Base-by-base conservation (phyloP, 2,797 vertebrate genomes). In the Sternarchorhynchus goeldii region DNA sequence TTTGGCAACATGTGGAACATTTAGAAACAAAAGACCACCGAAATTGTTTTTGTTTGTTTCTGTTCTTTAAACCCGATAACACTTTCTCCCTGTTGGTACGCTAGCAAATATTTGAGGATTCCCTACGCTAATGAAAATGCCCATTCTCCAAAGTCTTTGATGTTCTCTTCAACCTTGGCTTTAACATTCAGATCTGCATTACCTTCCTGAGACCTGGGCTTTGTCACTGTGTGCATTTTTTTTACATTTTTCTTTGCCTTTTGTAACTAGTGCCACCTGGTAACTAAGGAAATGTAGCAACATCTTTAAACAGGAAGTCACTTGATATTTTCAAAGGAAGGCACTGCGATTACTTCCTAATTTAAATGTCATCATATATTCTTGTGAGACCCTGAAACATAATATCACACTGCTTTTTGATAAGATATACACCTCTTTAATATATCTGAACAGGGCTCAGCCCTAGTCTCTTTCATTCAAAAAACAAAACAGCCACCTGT, bases 71-170 rank as follows among this genome's bases (percentile, higher is more conserved):
- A 68, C 21, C 21, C 31, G 50, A 70, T 3, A 57, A 12, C 21
- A 7, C 29, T 14, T 58, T 57, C 63, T 45, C 20, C 36, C 59
- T 73, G 45, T n/a, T 73, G 53, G 70, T 59, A 59, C 18, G 18
- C 2, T 1, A 59, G 39, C 29, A 67, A 0, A 60, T 21, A 70
- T 57, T 70, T 57, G 17, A 55, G 67, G 29, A 50, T 12, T 50
- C 18, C 2, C 34, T 41, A 41, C n/a, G 10, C n/a, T 17, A 29
- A 17, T 5, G n/a, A 4, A 39, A 60, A 20, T 6, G 56, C 34
- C 16, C 17, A 69, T 62, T 69, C 12, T 14, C 18, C 21, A 25
- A 50, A 29, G 17, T 14, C 5, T 36, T 17, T 64, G 31, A 50
- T 50, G 5, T 18, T 7, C 41, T 50, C 45, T 1, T 50, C 16